A percentile compares a stretch with the other conserved stretches of the same genome.
phyloP scores from a whole-genome alignment of 2,113 vertebrate species.

The Nannospalax galili region DNA sequence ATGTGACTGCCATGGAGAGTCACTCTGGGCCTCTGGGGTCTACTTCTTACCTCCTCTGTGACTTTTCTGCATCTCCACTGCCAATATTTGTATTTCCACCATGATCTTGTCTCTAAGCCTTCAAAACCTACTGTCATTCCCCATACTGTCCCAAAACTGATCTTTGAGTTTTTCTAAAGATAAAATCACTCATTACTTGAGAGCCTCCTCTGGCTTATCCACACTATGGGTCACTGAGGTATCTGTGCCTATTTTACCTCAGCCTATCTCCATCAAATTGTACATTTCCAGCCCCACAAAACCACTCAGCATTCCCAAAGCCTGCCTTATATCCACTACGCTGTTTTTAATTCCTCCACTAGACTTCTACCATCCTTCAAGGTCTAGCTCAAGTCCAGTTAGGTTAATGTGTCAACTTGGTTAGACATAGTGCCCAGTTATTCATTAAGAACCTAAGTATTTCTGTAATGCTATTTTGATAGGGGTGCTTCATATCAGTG shows the following conservation, averaged over 20 bases:
- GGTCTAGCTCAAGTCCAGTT: not conserved
- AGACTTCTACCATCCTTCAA: not conserved
- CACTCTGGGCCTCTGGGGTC: accelerated
- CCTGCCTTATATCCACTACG: accelerated
- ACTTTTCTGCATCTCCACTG: not conserved
- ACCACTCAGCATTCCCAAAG: not conserved
- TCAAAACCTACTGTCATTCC: not conserved
- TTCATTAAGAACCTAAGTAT: not conserved
- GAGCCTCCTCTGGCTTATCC: not conserved
- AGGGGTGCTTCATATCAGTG: not conserved
- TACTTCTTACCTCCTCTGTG: not conserved
- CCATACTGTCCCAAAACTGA: not conserved
- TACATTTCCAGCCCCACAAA: accelerated
- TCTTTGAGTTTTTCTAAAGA: not conserved
- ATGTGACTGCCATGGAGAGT: accelerated
- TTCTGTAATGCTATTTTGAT: not conserved
- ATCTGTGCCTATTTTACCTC: not conserved
- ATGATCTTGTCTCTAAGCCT: not conserved
- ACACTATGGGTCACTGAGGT: accelerated
- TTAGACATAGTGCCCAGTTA: not conserved
- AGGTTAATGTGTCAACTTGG: not conserved
- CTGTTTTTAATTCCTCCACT: too few relatives aligned
- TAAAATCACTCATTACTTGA: not conserved
- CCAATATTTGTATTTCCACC: accelerated
- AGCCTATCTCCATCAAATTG: not conserved